phyloP scores from a whole-genome alignment of 2,797 vertebrate genomes.

The Spatula clypeata region DNA sequence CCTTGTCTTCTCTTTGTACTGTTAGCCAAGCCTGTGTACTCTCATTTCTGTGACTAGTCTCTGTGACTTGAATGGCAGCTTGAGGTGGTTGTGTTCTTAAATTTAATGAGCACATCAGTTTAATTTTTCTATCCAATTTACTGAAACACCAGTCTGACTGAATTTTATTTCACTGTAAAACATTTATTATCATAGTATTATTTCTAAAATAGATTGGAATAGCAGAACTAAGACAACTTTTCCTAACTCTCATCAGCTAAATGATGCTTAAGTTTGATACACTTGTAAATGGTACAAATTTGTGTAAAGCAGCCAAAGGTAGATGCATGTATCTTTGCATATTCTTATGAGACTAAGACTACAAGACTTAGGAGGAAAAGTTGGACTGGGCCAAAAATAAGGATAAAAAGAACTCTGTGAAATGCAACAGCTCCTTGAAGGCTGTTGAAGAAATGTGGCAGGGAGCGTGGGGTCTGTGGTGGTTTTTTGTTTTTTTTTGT shows the following conservation, averaged over 20 bases:
- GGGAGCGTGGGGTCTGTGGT: background rate
- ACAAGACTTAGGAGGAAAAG: background rate
- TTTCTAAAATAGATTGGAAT: background rate
- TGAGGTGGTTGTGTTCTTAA: background rate
- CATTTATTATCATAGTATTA: background rate
- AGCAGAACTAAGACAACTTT: background rate
- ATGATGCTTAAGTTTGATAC: background rate
- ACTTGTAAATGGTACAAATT: background rate
- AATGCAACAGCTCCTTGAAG: background rate
- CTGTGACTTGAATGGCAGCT: background rate
- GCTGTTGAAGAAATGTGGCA: background rate
- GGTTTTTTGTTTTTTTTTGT: no score
- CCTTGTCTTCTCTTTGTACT: background rate
- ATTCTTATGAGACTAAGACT: background rate
- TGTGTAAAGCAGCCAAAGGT: background rate
- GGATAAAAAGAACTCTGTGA: background rate
- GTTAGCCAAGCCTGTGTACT: background rate
- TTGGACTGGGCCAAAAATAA: background rate
- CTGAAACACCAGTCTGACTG: background rate
- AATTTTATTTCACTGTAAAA: background rate
- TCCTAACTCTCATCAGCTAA: background rate
- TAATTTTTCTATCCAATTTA: background rate
- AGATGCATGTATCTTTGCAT: background rate
- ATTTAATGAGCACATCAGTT: background rate
- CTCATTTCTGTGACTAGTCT: background rate